Evolutionary conservation across 2,113 vertebrate species (phyloP), one percentile per base, ranked within the genome.

Genomic region (Phaethornis superciliosus): DNA sequence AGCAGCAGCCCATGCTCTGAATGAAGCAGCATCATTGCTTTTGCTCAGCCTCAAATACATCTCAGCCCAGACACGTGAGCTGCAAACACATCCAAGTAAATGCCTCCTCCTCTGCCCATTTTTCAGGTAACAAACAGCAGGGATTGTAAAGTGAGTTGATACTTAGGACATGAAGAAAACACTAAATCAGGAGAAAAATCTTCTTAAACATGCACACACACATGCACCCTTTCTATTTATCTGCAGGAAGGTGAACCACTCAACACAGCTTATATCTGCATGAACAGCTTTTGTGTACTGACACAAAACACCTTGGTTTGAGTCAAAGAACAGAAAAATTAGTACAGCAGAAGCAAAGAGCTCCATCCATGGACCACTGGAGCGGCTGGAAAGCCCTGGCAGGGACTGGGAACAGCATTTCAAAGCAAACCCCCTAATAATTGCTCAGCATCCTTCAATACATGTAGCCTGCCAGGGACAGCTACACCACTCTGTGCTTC

Each of bases 201-300:
- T 18, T 26, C 32, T 28, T 27, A 11, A 40, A 40, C 11, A 40
- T 40, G 40, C 40, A 10, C 26, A 7, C 40, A 10, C 26, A 7
- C 15, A 3, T 24, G 27, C 27, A 26, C 2, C 26, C 30, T 15
- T 46, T 56, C 64, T 27, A 6, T 8, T 20, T 27, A 32, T 7
- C 4, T 2, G 12, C 0, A 3, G 16, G 63, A 18, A 63, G n/a
- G 44, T 21, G 49, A 69, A 27, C 47, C 59, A 14, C 78, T 16
- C 40, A 16, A 3, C 21, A 11, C 0, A 10, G 30, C 22, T 24
- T 4, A 0, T 5, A 6, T 5, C 51, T 40, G 23, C 46, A 10
- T 0, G 2, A 65, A n/a, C 51, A 44, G 58, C 32, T 72, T 72
- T 19, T 24, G 11, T 7, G 8, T 40, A 17, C 27, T 0, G 20